These are phyloP conservation scores for Drosophila parthenogenetica DNA, from an alignment of 2,888 invertebrate genomes.

Conservation along the genomic window DNA sequence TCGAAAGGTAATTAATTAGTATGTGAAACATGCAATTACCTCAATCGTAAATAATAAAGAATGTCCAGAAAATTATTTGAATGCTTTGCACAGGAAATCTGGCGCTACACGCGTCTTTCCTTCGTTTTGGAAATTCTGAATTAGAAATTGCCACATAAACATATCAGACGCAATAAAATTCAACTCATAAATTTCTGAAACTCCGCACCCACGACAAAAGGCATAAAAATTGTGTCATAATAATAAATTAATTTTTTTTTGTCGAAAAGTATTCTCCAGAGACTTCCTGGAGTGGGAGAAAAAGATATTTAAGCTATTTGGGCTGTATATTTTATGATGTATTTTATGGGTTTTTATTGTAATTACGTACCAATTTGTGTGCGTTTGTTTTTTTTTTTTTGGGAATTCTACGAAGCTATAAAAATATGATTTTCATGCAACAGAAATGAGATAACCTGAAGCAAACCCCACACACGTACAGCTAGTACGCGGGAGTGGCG, in stretches of 20 bases:
- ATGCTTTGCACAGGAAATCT: conserved; percentile 71
- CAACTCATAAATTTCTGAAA: conserved; percentile 71
- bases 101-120: conserved; percentile 68
- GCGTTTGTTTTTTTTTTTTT: conserved; percentile 50
- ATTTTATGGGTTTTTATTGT: conserved; percentile 78
- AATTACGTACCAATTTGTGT: conserved; percentile 77
- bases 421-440: conserved; percentile 64
- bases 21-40: conserved; percentile 61
- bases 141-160: conserved; percentile 63
- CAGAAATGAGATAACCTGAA: conserved; percentile 26
- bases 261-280: conserved; percentile 29
- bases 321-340: conserved; percentile 61
- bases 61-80: conserved; percentile 25
- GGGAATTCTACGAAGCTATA: conserved; percentile 71
- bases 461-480: conserved; percentile 30
- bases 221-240: conserved; percentile 75
- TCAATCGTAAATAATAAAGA: conserved; percentile 48
- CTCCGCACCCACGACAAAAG: conserved; percentile 54
- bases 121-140: conserved; percentile 34
- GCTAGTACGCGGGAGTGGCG: conserved; percentile 22
- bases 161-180: conserved; percentile 71
- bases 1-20: conserved; percentile 46
- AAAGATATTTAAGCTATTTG: conserved; percentile 37
- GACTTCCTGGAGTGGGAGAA: conserved; percentile 46
- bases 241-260: conserved; percentile 64